Percentiles rank a stretch among this genome's conserved stretches.
Conservation (phyloP, 2,797 vertebrate genomes). For the Babyrousa celebensis region DNA sequence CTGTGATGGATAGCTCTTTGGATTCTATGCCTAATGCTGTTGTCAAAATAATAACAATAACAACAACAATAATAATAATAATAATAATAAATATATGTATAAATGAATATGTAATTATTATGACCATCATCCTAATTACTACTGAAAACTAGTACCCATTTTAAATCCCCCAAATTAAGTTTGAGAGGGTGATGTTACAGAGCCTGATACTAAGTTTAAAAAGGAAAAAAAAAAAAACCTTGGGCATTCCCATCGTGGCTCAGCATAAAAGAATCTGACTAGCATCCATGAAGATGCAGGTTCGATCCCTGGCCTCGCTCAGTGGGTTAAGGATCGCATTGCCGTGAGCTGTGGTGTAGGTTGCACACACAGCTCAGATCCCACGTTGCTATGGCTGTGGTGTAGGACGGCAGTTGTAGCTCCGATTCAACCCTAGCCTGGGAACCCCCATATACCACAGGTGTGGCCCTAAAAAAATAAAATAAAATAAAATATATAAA, state of each 20-base stretch:
- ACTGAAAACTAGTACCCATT: conserved; percentile 55
- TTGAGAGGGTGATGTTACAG: conserved; percentile 45
- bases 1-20: background rate
- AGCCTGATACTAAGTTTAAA: background rate
- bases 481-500: background rate
- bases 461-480: no score
- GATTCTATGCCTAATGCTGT: conserved; percentile 34
- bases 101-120: conserved; percentile 40
- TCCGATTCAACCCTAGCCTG: no score
- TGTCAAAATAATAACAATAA: conserved; percentile 54
- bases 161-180: conserved; percentile 33
- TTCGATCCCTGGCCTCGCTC: no score
- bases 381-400: no score
- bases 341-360: no score
- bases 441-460: no score
- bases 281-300: no score
- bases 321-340: no score
- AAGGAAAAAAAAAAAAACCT: background rate
- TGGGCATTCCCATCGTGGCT: no score
- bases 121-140: conserved; percentile 1
- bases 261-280: no score
- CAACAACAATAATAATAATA: background rate
- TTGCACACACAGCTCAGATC: no score
- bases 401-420: no score
- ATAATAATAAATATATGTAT: background rate